These are phyloP conservation scores for Drosophila guanche DNA, from an alignment of 1,140 invertebrate species.

Conservation along the genomic window DNA sequence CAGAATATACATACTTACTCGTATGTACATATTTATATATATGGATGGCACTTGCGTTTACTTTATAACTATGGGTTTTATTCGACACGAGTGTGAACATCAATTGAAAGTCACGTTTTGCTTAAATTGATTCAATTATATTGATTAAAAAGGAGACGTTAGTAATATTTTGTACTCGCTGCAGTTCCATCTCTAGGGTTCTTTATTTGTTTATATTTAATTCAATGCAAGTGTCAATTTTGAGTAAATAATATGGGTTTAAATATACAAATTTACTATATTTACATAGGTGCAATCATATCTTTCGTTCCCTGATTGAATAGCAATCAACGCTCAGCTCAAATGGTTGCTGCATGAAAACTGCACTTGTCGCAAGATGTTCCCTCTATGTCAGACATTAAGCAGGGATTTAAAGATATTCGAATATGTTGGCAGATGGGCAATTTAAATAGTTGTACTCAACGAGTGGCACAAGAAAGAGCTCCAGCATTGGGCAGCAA, in stretches of 20 bases:
- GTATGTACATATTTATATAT: too few relatives aligned
- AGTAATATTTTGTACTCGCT: slow-evolving; percentile 12
- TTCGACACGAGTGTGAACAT: slow-evolving; percentile 32
- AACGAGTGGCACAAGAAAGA: too few relatives aligned
- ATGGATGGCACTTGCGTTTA: slow-evolving; percentile 12
- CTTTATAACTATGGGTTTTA: background rate
- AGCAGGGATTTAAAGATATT: too few relatives aligned
- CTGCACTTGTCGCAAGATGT: too few relatives aligned
- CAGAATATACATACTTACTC: background rate
- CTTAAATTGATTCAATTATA: slow-evolving; percentile 50
- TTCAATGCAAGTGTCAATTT: slow-evolving; percentile 1
- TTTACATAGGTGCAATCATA: background rate
- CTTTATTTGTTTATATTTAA: slow-evolving; percentile 14
- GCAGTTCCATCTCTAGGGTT: slow-evolving; percentile 9
- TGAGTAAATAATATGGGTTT: background rate
- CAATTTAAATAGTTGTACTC: too few relatives aligned
- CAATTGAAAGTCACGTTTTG: slow-evolving; percentile 63
- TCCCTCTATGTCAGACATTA: too few relatives aligned
- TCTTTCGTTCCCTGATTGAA: too few relatives aligned
- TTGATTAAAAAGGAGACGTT: slow-evolving; percentile 45
- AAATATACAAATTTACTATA: too few relatives aligned
- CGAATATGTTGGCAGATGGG: too few relatives aligned
- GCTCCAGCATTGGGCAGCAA: too few relatives aligned
- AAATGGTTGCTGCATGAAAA: too few relatives aligned
- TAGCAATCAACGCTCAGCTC: too few relatives aligned